Base-by-base conservation (phyloP, 2,888 invertebrate genomes). In the Alsophila aescularia region DNA sequence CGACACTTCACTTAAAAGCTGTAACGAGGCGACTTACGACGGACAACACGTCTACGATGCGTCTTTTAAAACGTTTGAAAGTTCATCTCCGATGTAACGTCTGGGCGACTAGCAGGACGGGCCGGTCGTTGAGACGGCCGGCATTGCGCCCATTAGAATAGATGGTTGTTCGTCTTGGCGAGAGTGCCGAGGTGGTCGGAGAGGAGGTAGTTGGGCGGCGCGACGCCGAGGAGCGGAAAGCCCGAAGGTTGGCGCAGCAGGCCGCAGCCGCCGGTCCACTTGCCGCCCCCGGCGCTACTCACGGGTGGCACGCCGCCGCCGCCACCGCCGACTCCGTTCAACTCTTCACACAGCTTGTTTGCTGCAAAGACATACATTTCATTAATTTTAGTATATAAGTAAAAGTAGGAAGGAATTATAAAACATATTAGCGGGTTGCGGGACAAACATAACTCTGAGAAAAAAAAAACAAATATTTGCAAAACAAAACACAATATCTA, bases 181-280 rank as follows among this genome's bases (percentile, higher is more conserved):
- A 93, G 89, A 12, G 93, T 92, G 63, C 94, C 93, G 62, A 94
- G 87, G 70, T 93, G 94, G 77, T 94, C 94, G 16, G 93, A 93
- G 50, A 94, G 87, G 36, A 94, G 87, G 72, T 93, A 93, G 70
- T 93, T 93, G 58, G 93, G 93, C 7, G 93, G 93, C 32, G 93
- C 92, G 34, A 93, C 93, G 36, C 93, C 92, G 41, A 93, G 85
- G 42, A 93, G 85, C 62, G 91, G 93, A 85, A 92, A 94, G 73
- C 93, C 94, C 36, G 92, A 93, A 62, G 89, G 93, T 83, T 93
- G 88, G 77, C 94, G 90, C 77, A 95, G 84, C 85, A 95, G 78
- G 69, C 95, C 87, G 88, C 95, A 88, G 85, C 95, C 88, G 64
- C 94, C 92, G 60, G 93, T 84, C 94, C 94, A 91, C 79, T 93